Base-by-base conservation (phyloP, 35 echinoderm and acorn worm genomes). In the Strongylocentrotus purpuratus region DNA sequence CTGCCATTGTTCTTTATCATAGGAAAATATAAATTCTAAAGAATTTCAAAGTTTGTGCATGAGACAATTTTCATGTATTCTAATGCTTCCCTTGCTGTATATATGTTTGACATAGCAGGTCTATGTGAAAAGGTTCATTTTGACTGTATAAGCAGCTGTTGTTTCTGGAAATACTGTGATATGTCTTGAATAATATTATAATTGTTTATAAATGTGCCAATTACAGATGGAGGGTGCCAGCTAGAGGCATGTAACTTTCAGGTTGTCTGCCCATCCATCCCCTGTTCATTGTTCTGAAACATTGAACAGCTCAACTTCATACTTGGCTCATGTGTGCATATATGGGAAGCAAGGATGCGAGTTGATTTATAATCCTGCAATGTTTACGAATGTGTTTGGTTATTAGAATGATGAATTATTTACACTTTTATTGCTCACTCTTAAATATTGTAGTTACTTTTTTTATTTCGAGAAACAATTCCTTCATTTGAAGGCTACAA, bases 241-340 rank as follows among this genome's bases (percentile, higher is more conserved):
- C 60, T 22, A 65, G 60, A 88, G 86, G 86, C 86, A 88, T 88
- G 86, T 88, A 88, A 20, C 13, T 88, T 88, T 88, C 86, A 88
- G 86, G 86, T 88, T 88, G 86, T 88, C 86, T 88, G 31, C 32
- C 86, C 86, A 28, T 88, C 86, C 41, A 88, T 88, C 86, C 86
- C 86, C 13, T 88, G 11, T 88, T 88, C 86, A 88, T 35, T 88
- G 28, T 88, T 88, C 12, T 28, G 86, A 88, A 88, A 13, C 86
- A 88, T 88, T 88, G 86, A 88, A 88, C 86, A 88, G 86, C 31
- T 88, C 86, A 88, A 88, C 86, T 88, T 33, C 86, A 88, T 88
- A 88, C 86, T 88, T 88, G 31, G 31, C 15, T 88, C 86, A 88
- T 88, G 86, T 88, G 25, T 88, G 86, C 31, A 88, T 88, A 33